Percentiles rank a stretch among this genome's conserved stretches.
Conservation (phyloP, 2,888 invertebrate genomes). For the Meghimatium bilineatum region DNA sequence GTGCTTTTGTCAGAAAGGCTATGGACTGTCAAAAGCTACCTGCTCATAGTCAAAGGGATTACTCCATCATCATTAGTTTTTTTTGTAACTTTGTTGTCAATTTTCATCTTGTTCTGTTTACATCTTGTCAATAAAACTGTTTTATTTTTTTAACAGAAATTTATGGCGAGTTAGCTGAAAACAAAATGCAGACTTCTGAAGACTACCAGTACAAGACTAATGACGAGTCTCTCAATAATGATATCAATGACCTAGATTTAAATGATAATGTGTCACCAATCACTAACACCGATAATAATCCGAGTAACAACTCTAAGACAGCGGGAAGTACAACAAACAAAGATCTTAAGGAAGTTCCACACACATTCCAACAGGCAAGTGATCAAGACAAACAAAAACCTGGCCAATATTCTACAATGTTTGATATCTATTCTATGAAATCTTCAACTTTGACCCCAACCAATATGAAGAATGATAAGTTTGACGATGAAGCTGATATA, state of each 20-base stretch:
- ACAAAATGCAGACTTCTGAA: too few relatives aligned
- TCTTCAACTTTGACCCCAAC: not conserved
- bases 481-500: not conserved
- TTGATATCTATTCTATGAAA: not conserved
- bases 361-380: not conserved
- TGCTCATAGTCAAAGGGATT: too few relatives aligned
- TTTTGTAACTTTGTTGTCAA: too few relatives aligned
- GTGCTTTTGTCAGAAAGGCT: too few relatives aligned
- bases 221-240: not conserved
- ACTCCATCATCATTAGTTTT: too few relatives aligned
- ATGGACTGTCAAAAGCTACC: too few relatives aligned
- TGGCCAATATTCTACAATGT: not conserved
- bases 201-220: too few relatives aligned
- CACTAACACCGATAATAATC: not conserved
- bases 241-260: not conserved
- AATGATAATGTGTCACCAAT: too few relatives aligned
- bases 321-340: not conserved
- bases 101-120: too few relatives aligned
- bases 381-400: not conserved
- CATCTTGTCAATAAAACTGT: too few relatives aligned
- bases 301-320: not conserved
- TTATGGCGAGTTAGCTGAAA: not conserved
- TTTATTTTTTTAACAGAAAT: not conserved
- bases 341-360: not conserved
- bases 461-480: not conserved